Base-by-base conservation (phyloP, 2,113 vertebrate genomes). In the Pelodiscus sinensis region DNA sequence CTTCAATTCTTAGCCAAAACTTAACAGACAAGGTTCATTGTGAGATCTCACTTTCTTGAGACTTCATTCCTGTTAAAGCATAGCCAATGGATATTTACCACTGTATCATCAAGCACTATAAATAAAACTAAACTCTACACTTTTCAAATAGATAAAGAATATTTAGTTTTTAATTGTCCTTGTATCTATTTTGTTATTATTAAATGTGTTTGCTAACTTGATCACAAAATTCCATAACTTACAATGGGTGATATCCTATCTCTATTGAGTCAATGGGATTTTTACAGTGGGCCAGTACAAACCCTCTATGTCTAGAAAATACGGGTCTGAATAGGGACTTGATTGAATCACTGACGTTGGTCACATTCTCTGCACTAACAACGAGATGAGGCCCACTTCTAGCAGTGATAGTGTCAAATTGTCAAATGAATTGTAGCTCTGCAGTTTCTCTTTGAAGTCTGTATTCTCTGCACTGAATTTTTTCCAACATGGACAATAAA, bases 1-100 rank as follows among this genome's bases (percentile, higher is more conserved):
- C 88, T 80, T 89, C 44, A 91, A 89, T 90, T 79, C 92, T 87
- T 10, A 68, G 81, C 91, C 93, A 95, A 91, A 24, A 91, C 38
- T 78, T 91, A 93, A 95, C 0, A 9, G 78, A 29, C 82, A 57
- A 60, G 56, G 88, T n/a, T 87, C 78, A 92, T 81, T 83, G 71
- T 60, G 84, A 93, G 92, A 92, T 94, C 86, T 95, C n/a, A 82
- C 60, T 31, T 1, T 2, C 79, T 73, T 4, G 9, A 82, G 78
- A 84, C 82, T 90, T 91, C 71, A 16, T 84, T 52, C 2, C 82
- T 38, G 55, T 6, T 77, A 5, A 19, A 50, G 35, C 35, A 25
- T 50, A 44, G 38, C 38, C 73, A 44, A 6, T 71, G 68, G 75
- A 21, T 79, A 94, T 79, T 86, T 0, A 0, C 24, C 27, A 12